Evolutionary conservation across 2,797 vertebrate species (phyloP).

Genomic region (Helarctos malayanus): DNA sequence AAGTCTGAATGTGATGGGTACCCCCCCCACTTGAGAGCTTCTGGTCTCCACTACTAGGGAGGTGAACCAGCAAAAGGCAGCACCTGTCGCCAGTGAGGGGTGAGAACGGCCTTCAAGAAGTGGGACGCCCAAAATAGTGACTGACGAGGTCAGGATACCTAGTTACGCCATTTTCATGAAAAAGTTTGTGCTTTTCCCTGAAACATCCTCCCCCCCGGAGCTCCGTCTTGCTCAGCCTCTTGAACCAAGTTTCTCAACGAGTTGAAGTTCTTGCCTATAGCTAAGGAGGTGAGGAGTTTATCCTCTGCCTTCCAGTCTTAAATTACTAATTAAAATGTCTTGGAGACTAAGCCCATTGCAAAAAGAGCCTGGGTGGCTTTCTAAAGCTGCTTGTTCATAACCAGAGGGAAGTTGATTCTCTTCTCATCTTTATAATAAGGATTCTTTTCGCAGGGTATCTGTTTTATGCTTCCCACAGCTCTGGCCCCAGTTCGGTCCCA

Average conservation of each 20-base stretch:
- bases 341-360: constrained; percentile 75
- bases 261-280: neutral
- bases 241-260: neutral
- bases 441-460: constrained; percentile 78
- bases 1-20: neutral
- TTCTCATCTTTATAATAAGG: constrained; percentile 82
- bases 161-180: neutral
- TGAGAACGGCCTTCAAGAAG: neutral
- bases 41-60: neutral
- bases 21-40: neutral
- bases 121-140: neutral
- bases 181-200: neutral
- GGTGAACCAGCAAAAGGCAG: neutral
- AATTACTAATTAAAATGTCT: constrained; percentile 80
- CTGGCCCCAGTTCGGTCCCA: constrained; percentile 84
- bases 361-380: constrained; percentile 76
- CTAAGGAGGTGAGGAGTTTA: neutral
- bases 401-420: constrained; percentile 71
- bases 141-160: no score
- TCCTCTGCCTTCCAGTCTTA: constrained; percentile 14
- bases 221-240: neutral
- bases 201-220: fast-evolving
- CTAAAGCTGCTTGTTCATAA: constrained; percentile 78
- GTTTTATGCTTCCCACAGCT: constrained; percentile 80
- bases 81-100: neutral